Evolutionary conservation across 2,797 vertebrate genomes (phyloP), one percentile per base, ranked within the genome.

Genomic region (Poeciliopsis infans): DNA sequence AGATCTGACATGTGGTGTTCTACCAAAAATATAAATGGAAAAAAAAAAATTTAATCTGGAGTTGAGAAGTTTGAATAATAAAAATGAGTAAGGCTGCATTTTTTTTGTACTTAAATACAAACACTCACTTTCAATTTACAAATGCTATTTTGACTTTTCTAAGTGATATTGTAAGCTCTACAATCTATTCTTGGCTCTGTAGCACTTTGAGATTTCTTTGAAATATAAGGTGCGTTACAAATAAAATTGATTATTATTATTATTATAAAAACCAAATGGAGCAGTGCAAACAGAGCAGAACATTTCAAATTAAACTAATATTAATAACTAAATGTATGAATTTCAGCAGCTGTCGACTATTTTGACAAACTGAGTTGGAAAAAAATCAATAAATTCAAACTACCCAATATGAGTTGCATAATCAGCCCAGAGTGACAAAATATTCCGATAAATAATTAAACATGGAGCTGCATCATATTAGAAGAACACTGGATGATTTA

Each of bases 1-100:
- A 39, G 84, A 36, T 86, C 61, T 93, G 49, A 70, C 86, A 85
- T 86, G 81, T 68, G 73, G 81, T 28, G 2, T 16, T 28, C 57
- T 61, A 7, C 1, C 57, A 33, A 28, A 28, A 16, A 61, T 28
- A 28, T 15, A 28, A 61, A 10, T 0, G 15, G 18, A 41, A 3
- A 53, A 25, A 33, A 6, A 75, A 41, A 8, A 8, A 41, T 23
- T 20, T n/a, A 1, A 45, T 25, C 25, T 45, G 13, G 41, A 70
- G 41, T 28, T 45, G 13, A n/a, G 28, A 43, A 23, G 68, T 70
- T 70, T 70, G 2, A 25, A 15, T 53, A 11, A 18, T 10, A 20
- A 25, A 75, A 18, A 46, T 12, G 18, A 49, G 18, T 23, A 74
- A 41, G 36, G 61, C 16, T 33, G 16, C 20, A 25, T 53, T 53